Base-by-base conservation (phyloP, 1,140 invertebrate species). In the Anastatus disparis region DNA sequence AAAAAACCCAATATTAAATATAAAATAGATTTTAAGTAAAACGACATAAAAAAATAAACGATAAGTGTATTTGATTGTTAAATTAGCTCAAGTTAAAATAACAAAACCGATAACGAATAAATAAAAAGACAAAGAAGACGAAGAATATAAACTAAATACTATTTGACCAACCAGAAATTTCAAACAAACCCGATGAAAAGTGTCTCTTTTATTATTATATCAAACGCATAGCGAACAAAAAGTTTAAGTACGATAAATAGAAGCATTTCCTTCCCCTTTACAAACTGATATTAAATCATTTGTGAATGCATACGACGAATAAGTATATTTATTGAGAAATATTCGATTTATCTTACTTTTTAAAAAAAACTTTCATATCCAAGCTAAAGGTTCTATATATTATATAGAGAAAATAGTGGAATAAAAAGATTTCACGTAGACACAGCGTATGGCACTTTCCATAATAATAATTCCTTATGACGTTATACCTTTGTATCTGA, bases 61-160 rank as follows among this genome's bases (percentile, higher is more conserved):
- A 40, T 68, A 38, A 59, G 13, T 59, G 65, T 68, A 38, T 68
- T 50, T 50, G 29, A 68, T 59, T 68, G 55, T 59, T 50, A 50
- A 35, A 24, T n/a, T 67, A 67, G 26, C 10, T 35, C 0, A 58
- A 46, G 20, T 38, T 58, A 40, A 48, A n/a, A n/a, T n/a, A n/a
- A n/a, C n/a, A n/a, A n/a, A n/a, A n/a, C n/a, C n/a, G n/a, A n/a
- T n/a, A n/a, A n/a, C n/a, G n/a, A n/a, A n/a, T n/a, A n/a, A n/a
- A n/a, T n/a, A n/a, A n/a, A n/a, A 46, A 29, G 26, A 10, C 9
- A n/a, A 46, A 29, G 24, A 12, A 15, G 26, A 46, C 26, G 9
- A 42, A 35, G 48, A 29, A 9, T 35, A 56, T 15, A 48, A 35
- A 61, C 15, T 27, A 46, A 4, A 31, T 17, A 40, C 7, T 46